phyloP scores from a whole-genome alignment of 1,140 invertebrate genomes.

The Sipha flava region DNA sequence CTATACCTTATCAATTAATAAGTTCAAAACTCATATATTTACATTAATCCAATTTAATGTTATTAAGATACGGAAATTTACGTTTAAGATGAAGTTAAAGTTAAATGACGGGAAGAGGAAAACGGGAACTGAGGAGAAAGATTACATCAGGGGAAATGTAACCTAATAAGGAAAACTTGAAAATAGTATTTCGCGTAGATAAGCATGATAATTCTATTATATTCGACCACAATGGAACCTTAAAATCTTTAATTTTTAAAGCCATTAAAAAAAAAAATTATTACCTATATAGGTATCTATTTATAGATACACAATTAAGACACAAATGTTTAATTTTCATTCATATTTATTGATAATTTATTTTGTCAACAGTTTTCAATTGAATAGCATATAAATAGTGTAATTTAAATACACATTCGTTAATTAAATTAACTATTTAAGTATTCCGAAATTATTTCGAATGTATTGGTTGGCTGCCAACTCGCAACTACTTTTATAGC shows the following conservation, averaged over 20 bases:
- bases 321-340: neutral
- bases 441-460: neutral
- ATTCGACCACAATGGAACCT: neutral
- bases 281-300: neutral
- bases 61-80: no score
- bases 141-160: no score
- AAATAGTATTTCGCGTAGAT: no score
- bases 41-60: no score
- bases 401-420: neutral
- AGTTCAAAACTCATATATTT: no score
- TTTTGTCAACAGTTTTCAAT: neutral
- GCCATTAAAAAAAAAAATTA: neutral
- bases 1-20: no score
- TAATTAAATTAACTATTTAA: constrained; percentile 10
- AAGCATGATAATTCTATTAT: neutral
- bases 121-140: no score
- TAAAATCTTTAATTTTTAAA: neutral
- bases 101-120: no score
- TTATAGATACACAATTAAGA: no score
- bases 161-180: no score
- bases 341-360: neutral
- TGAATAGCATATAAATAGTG: neutral
- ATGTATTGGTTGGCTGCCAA: neutral
- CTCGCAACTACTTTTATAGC: neutral
- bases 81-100: no score